A percentile compares a stretch with the other conserved stretches of the same genome.
These are phyloP conservation scores for Cavia aperea DNA, from an alignment of 2,113 vertebrate genomes.

Conservation along the genomic window DNA sequence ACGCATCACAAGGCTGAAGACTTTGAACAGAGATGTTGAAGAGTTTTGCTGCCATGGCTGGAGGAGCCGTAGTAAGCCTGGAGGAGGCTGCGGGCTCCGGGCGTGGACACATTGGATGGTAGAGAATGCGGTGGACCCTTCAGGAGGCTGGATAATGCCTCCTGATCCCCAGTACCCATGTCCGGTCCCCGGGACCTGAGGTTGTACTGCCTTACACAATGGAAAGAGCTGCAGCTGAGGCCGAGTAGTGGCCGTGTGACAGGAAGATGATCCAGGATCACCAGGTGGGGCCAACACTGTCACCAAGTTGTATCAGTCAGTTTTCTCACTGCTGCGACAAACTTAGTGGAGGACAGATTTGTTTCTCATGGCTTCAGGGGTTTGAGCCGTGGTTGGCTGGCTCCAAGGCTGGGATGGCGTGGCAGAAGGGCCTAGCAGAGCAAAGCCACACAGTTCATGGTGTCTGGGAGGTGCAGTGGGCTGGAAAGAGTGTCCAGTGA, in stretches of 20 bases:
- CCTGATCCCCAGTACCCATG: not conserved
- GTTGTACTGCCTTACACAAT: accelerated
- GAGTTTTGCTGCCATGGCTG: accelerated
- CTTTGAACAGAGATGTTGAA: not conserved
- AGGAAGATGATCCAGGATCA: not conserved
- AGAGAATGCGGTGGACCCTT: not conserved
- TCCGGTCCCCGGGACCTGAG: not conserved
- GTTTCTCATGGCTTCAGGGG: not conserved
- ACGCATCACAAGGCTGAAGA: accelerated
- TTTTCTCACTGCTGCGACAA: not conserved
- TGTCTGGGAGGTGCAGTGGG: not conserved
- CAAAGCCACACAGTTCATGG: not conserved
- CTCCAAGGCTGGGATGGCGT: not conserved
- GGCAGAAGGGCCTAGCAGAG: not conserved
- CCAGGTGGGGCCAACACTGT: not conserved
- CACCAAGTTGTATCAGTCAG: not conserved
- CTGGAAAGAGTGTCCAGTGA: not conserved
- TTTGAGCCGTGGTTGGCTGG: not conserved
- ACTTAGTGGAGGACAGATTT: too few species aligned
- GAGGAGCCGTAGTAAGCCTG: not conserved
- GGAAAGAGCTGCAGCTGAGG: too few species aligned
- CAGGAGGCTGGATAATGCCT: too few species aligned
- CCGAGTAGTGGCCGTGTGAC: not conserved
- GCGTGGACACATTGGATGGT: accelerated
- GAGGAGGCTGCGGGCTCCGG: accelerated